These are phyloP conservation scores for Drosophila lacteicornis DNA, from an alignment of 1,140 invertebrate species.

Conservation along the genomic window DNA sequence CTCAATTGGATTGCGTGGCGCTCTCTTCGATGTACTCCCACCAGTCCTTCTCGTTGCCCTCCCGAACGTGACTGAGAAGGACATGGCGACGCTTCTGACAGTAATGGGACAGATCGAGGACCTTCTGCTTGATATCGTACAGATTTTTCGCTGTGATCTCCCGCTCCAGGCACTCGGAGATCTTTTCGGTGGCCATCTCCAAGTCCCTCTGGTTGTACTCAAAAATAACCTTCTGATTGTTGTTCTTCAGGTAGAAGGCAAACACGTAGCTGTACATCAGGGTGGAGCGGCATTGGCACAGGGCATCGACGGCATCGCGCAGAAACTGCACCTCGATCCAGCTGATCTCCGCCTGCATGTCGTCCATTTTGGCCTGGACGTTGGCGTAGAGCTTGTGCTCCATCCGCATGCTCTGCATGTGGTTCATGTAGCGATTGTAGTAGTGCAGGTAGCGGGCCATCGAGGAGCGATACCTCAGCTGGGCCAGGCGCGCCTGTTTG, in stretches of 20 bases:
- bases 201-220: slow-evolving; percentile 99
- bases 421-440: slow-evolving; percentile 99
- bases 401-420: slow-evolving; percentile 99
- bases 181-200: slow-evolving; percentile 97
- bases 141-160: slow-evolving; percentile 99
- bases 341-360: slow-evolving; percentile 99
- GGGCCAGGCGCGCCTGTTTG: slow-evolving; percentile 96
- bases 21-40: slow-evolving; percentile 94
- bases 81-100: slow-evolving; percentile 98
- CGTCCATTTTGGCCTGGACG: slow-evolving; percentile 99
- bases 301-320: slow-evolving; percentile 98
- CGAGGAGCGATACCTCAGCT: slow-evolving; percentile 96
- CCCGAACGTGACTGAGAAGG: slow-evolving; percentile 97
- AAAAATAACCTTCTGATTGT: slow-evolving; percentile 99
- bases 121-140: slow-evolving; percentile 98
- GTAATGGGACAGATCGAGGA: slow-evolving; percentile 96
- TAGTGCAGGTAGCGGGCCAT: slow-evolving; percentile 94
- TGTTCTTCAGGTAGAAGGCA: slow-evolving; percentile 98
- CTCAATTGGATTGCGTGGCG: background rate
- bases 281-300: slow-evolving; percentile 98
- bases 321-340: slow-evolving; percentile 99
- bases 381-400: slow-evolving; percentile 97
- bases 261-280: slow-evolving; percentile 99
- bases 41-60: slow-evolving; percentile 99
- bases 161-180: slow-evolving; percentile 98